Evolutionary conservation across 2,797 vertebrate genomes (phyloP).

Genomic region (Phoxinus dragarum): DNA sequence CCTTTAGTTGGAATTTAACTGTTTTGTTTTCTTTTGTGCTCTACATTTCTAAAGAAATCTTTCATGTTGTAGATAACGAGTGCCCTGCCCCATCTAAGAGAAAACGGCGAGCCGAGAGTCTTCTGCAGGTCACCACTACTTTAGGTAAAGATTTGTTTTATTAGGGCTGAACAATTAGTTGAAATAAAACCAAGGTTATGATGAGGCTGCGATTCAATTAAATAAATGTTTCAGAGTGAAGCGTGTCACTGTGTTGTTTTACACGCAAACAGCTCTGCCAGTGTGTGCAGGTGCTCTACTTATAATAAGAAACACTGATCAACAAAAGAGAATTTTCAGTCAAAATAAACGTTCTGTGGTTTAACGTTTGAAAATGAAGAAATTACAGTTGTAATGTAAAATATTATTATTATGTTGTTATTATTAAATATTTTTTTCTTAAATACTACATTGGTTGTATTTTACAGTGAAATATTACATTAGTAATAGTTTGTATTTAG

Average conservation of each 20-base stretch:
- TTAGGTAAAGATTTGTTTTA: conserved; percentile 25
- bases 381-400: background rate
- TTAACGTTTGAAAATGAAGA: background rate
- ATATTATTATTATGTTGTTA: too few relatives aligned
- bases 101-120: conserved; percentile 12
- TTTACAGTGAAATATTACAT: background rate
- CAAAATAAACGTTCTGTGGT: too few relatives aligned
- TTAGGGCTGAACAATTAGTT: too few relatives aligned
- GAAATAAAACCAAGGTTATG: too few relatives aligned
- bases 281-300: too few relatives aligned
- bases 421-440: too few relatives aligned
- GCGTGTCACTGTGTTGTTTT: background rate
- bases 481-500: too few relatives aligned
- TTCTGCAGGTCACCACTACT: background rate
- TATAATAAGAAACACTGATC: too few relatives aligned
- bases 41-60: background rate
- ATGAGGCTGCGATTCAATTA: background rate
- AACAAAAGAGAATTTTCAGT: background rate
- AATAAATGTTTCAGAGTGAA: background rate
- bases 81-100: conserved; percentile 38
- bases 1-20: background rate
- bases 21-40: background rate
- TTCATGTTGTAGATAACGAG: background rate
- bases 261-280: background rate
- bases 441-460: too few relatives aligned